Base-by-base conservation (phyloP, 2,888 invertebrate species). In the Eristalis tenax region DNA sequence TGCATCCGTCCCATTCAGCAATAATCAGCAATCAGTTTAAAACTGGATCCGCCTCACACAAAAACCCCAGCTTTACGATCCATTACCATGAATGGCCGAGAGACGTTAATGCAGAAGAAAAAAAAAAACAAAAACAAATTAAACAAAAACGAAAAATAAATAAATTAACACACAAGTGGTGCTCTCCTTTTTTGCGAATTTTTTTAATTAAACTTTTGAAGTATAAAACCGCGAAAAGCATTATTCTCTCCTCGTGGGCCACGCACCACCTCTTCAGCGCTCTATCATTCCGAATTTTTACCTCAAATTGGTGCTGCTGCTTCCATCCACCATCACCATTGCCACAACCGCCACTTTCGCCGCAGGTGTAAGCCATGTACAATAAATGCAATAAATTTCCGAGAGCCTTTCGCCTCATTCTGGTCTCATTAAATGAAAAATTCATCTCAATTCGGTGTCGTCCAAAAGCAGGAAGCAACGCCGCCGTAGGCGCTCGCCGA, bases 371-470 rank as follows among this genome's bases (percentile, higher is more conserved):
- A 65, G 65, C 61, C 40, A 65, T 79, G 65, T 64, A 71, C 71
- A 71, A 65, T 71, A 79, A 79, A 65, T 79, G 71, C 71, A 71
- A 79, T 71, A 71, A 65, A 71, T 71, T 79, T 79, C 71, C n/a
- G 57, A 38, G 78, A 65, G 77, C 43, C 26, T 69, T 69, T 77
- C 68, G 68, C 68, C 59, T 68, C 76, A 76, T 76, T 68, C 68
- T 61, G 68, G 65, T 65, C 71, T 71, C 71, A 71, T 79, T 79
- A 57, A 71, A 79, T 71, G 71, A 71, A 79, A 79, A 70, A 79
- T 71, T 79, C 71, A 79, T 79, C 78, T 71, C 40, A 71, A 71
- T 79, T 70, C 57, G 38, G 69, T 68, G 61, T 68, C 77, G 43
- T 57, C 63, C 63, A 64, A 32, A 28, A 57, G 57, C 61, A 56